These are phyloP conservation scores for Bruchidius siliquastri DNA, from an alignment of 2,888 invertebrate genomes.

Conservation along the genomic window DNA sequence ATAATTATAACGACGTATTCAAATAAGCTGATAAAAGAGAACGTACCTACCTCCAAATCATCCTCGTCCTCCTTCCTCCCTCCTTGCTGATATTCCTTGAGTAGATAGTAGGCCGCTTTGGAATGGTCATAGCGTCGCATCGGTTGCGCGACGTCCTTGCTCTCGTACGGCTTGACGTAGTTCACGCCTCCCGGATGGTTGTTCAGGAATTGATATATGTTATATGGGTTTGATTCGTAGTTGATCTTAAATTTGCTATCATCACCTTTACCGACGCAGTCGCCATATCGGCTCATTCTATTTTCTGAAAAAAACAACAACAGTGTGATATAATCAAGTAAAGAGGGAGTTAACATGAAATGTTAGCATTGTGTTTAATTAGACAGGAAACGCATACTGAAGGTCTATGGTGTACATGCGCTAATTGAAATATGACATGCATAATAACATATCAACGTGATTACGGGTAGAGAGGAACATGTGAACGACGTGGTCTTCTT, in stretches of 20 bases:
- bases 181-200: constrained; percentile 73
- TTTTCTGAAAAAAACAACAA: constrained; percentile 8
- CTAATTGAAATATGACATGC: too few relatives aligned
- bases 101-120: constrained; percentile 59
- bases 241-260: constrained; percentile 42
- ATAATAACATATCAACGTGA: too few relatives aligned
- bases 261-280: constrained; percentile 12
- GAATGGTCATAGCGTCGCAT: constrained; percentile 59
- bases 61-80: constrained; percentile 29
- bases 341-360: too few relatives aligned
- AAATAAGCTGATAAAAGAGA: background rate
- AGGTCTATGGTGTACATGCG: too few relatives aligned
- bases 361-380: too few relatives aligned
- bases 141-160: constrained; percentile 52
- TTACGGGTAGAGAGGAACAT: too few relatives aligned
- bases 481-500: too few relatives aligned
- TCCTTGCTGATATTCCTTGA: constrained; percentile 56
- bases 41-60: constrained; percentile 46
- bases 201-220: constrained; percentile 60
- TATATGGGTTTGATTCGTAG: constrained; percentile 52
- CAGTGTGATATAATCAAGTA: too few relatives aligned
- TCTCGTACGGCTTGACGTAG: constrained; percentile 56
- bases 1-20: too few relatives aligned
- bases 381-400: too few relatives aligned
- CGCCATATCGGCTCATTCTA: constrained; percentile 17